These are phyloP conservation scores for Notodonta dromedarius DNA, from an alignment of 2,888 invertebrate genomes.

Conservation along the genomic window DNA sequence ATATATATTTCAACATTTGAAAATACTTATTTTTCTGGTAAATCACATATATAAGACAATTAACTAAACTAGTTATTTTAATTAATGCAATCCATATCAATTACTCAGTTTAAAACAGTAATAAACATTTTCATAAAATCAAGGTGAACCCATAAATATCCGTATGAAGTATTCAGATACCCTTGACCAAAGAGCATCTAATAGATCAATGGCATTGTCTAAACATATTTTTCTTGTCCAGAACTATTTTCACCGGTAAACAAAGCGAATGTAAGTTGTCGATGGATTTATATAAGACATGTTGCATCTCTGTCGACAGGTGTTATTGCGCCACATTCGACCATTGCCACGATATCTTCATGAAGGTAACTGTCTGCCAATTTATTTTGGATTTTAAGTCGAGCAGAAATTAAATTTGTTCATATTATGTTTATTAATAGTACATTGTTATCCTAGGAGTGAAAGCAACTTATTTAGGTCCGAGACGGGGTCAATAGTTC, in stretches of 20 bases:
- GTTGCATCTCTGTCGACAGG: conserved; percentile 24
- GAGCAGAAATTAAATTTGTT: no score
- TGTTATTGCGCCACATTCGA: conserved; percentile 23
- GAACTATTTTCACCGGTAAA: conserved; percentile 28
- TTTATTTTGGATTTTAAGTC: background rate
- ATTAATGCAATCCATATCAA: background rate
- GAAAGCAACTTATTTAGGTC: no score
- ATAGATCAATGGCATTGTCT: conserved; percentile 33
- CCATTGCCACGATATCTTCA: conserved; percentile 19
- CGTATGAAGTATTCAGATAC: conserved; percentile 30
- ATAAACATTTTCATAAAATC: conserved; percentile 5
- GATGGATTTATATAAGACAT: conserved; percentile 32
- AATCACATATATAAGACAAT: no score
- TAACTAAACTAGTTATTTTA: no score
- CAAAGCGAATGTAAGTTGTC: conserved; percentile 28
- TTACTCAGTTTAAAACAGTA: background rate
- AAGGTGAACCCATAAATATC: conserved; percentile 3
- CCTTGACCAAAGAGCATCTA: conserved; percentile 25
- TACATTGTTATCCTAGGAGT: no score
- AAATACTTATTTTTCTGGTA: no score
- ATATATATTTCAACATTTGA: no score
- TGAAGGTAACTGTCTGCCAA: background rate
- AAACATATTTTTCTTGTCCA: conserved; percentile 35
- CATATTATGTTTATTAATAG: no score
- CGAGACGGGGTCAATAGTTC: no score